Evolutionary conservation across 2,113 vertebrate genomes (phyloP), one percentile per base, ranked within the genome.

Genomic region (human): DNA sequence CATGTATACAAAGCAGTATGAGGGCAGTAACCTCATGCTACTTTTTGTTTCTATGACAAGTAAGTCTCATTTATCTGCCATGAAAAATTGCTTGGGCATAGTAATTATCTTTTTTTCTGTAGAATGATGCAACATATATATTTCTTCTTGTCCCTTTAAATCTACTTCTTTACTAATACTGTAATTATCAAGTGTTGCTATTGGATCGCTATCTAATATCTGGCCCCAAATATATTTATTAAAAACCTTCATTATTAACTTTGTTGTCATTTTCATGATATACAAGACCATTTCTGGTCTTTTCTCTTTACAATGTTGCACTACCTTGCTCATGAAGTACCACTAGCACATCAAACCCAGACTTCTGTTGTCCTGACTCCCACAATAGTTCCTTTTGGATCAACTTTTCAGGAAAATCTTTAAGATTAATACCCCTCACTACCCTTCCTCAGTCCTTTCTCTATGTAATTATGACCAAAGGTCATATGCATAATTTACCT

Each of bases 401-500:
- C 10, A 52, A 16, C 18, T 89, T 75, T 88, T 30, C 38, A 79
- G n/a, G 61, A 32, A 45, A 17, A 50, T 80, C 3, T 18, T 92
- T 93, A 72, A 17, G 35, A 66, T 90, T 5, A 64, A 38, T 40
- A 25, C 22, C 27, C 25, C 25, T 83, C 50, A 72, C 40, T 25
- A 38, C 6, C 0, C 4, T 57, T 50, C 16, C 43, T 82, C n/a
- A 3, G 5, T 83, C 57, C 22, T 78, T 80, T 35, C 17, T 4
- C 61, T 64, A 0, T 4, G 3, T 9, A 11, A 23, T 0, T 22
- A 22, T 35, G 75, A 57, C 50, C 72, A 14, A 1, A 57, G 4
- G 11, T 20, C 18, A 5, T 17, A 12, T n/a, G 20, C 2, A 25
- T n/a, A 89, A 88, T 96, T 85, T 35, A 98, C 98, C 98, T 18